A percentile compares a stretch with the other conserved stretches of the same genome.
These are phyloP conservation scores for Varroa destructor DNA, from an alignment of 1,140 invertebrate genomes.

Conservation along the genomic window DNA sequence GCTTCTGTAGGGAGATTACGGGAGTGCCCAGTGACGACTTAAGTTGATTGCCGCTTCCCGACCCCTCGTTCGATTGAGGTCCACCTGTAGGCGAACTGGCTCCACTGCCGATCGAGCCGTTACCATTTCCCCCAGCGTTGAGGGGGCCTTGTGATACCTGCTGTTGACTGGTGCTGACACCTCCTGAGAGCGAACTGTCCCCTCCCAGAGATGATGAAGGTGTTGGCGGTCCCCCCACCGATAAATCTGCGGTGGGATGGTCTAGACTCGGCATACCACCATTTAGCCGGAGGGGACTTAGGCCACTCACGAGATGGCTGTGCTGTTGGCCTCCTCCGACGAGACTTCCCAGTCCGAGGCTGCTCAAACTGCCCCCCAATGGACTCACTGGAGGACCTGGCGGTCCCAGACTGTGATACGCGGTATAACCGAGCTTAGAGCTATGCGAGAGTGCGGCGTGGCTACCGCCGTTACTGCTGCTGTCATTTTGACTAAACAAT, in stretches of 20 bases:
- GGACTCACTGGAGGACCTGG: not conserved
- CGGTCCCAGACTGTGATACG: slow-evolving; percentile 19
- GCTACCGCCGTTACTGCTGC: not conserved
- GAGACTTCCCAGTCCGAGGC: too few relatives aligned
- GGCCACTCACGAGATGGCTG: too few relatives aligned
- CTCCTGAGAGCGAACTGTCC: too few relatives aligned
- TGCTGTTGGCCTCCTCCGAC: too few relatives aligned
- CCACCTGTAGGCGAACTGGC: too few relatives aligned
- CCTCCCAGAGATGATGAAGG: too few relatives aligned
- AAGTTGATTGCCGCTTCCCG: too few relatives aligned
- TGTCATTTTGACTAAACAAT: slow-evolving; percentile 16
- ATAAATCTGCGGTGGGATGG: not conserved
- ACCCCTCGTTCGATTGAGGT: too few relatives aligned
- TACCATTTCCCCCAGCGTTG: slow-evolving; percentile 31
- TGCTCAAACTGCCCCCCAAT: too few relatives aligned
- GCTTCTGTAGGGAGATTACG: slow-evolving; percentile 37
- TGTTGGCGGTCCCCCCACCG: not conserved
- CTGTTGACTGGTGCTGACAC: too few relatives aligned
- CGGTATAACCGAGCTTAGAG: slow-evolving; percentile 25
- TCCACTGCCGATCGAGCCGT: too few relatives aligned
- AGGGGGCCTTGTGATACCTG: slow-evolving; percentile 1
- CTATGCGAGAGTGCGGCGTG: slow-evolving; percentile 20
- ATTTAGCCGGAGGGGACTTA: not conserved
- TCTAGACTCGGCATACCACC: slow-evolving; percentile 25
- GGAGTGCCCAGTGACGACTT: slow-evolving; percentile 32